Evolutionary conservation across 2,113 vertebrate genomes (phyloP), one percentile per base, ranked within the genome.

Genomic region (Haemorhous mexicanus): DNA sequence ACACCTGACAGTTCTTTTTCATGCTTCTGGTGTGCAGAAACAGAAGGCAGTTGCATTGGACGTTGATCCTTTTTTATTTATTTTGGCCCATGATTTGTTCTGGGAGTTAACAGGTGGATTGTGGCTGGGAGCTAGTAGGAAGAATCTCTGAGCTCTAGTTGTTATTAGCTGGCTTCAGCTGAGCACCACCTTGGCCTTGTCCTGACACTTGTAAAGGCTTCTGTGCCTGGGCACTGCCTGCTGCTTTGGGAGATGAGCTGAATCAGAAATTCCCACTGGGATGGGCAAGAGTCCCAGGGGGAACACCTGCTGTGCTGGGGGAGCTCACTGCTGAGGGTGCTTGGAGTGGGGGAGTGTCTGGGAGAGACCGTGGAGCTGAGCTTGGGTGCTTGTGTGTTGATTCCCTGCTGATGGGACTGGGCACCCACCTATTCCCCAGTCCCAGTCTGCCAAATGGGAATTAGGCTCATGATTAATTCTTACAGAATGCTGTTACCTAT

Each of bases 361-460:
- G 43, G 63, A 11, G 33, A 9, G 39, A 56, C 44, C 18, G 20
- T 56, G 56, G 32, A 56, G 76, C 50, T 74, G 44, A 44, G 47
- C 27, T 74, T 23, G 44, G 0, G 0, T 32, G 20, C 32, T 3
- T 0, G 2, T 0, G 4, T 58, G 32, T 1, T 43, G 18, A 18
- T 84, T n/a, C 28, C 27, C 6, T 61, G n/a, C 59, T 37, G 46
- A 6, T 49, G 72, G 30, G 37, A 35, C 30, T 0, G 0, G n/a
- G 55, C 15, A 61, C 37, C 49, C 47, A 8, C 13, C 9, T 72
- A 14, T 46, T 66, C 7, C 21, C 8, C 8, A 3, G 10, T 17
- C 22, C 12, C 7, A 8, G 39, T 26, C 28, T 73, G 72, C 61
- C 43, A 50, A 41, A 23, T 35, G n/a, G 53, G 53, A 86, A 15